These are phyloP conservation scores for Hydrotaea diabolus DNA, from an alignment of 2,888 invertebrate species.

Conservation along the genomic window DNA sequence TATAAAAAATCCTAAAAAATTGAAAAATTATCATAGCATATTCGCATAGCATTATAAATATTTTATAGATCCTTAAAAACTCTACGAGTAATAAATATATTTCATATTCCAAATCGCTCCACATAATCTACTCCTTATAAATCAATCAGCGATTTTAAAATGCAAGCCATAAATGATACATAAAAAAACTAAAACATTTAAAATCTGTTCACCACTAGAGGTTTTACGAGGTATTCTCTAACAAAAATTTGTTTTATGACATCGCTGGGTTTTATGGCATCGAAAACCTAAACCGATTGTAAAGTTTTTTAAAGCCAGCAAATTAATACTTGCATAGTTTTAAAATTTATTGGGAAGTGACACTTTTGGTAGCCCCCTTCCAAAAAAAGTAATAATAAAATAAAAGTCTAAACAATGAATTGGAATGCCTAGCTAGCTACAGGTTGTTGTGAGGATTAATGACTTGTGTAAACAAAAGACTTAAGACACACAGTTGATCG, in stretches of 20 bases:
- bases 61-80: no score
- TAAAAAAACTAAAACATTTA: not conserved
- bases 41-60: no score
- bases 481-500: slow-evolving; percentile 12
- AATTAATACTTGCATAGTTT: not conserved
- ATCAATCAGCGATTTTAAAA: not conserved
- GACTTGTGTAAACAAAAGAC: slow-evolving; percentile 25
- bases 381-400: not conserved
- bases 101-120: no score
- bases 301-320: not conserved
- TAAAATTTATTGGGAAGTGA: not conserved
- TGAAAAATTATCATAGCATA: not conserved
- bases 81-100: no score
- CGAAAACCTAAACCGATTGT: not conserved
- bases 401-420: not conserved
- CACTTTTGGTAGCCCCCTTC: not conserved
- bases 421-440: no score
- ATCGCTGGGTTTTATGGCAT: not conserved
- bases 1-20: not conserved
- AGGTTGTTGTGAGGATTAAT: not conserved
- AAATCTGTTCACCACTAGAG: not conserved
- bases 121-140: no score
- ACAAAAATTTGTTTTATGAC: not conserved
- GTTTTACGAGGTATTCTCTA: not conserved
- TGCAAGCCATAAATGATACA: not conserved